Evolutionary conservation across 2,113 vertebrate genomes (phyloP), one percentile per base, ranked within the genome.

Genomic region (Campylorhamphus procurvoides): DNA sequence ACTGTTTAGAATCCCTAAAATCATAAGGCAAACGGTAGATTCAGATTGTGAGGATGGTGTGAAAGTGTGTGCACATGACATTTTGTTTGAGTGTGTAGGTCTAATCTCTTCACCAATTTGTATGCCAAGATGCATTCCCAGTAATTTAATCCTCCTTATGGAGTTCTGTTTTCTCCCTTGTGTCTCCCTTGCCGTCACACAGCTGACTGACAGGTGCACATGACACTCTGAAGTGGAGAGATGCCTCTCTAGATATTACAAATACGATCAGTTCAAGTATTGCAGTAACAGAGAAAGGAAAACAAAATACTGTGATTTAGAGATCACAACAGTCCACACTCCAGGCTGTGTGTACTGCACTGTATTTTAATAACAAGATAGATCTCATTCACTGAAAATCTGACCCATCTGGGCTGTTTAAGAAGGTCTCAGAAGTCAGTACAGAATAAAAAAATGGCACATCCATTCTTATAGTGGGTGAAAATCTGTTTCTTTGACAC

Each of bases 21-120:
- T 50, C 35, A 39, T 5, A n/a, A 46, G 31, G 22, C 33, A 79
- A 47, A 29, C 4, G 25, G 12, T 24, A 10, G 16, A 22, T 37
- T 52, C 2, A 3, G 12, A 3, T 7, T 33, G 58, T 59, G 53
- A 31, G 29, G 2, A 50, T 7, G 17, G 12, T 0, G 0, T 27
- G n/a, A 44, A 50, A 25, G 5, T 0, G 2, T 7, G 28, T 24
- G 19, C 12, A 19, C 2, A 0, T 22, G 50, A 66, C 14, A 24
- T n/a, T 68, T 40, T 60, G 8, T 14, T 4, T 27, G 5, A 7
- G 8, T 14, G 4, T 23, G 4, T 14, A n/a, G 24, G 19, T 31
- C 10, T 37, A 23, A 52, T 5, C 14, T 74, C 12, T 60, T 52
- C 31, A 28, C 13, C 27, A 13, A 2, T 22, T 37, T 6, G 12